Base-by-base conservation (phyloP, 1,140 invertebrate species). In the Parasteatoda tepidariorum region DNA sequence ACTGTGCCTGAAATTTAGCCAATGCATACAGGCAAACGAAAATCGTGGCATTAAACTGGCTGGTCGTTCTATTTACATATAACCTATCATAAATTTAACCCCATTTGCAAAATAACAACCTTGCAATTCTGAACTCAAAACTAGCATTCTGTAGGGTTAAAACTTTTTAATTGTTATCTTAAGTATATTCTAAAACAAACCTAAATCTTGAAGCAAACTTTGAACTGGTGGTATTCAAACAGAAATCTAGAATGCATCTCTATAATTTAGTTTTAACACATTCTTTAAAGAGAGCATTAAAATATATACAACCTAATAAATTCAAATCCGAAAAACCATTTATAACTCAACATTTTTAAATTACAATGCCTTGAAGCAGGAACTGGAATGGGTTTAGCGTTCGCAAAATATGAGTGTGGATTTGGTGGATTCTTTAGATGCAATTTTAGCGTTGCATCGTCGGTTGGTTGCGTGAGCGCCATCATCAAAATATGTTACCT, bases 401-500 rank as follows among this genome's bases (percentile, higher is more conserved):
- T 59, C 18, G 38, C 9, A 48, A 48, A 9, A 48, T 48, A 48
- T 13, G 38, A 48, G 18, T 48, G 38, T 48, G 38, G 38, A 48
- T 48, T 9, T 18, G 38, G 9, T 48, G 38, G 38, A 13, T 48
- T 48, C 38, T 48, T 48, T 48, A 4, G 18, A 48, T 48, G 38
- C 38, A 48, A 13, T 48, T 48, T 18, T 9, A 13, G 38, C 38
- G 38, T 9, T 9, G 38, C 9, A 30, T 64, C 13, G 13, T 33
- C 11, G 31, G 48, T 55, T 34, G 0, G 30, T 74, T 31, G 71
- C 55, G 71, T 74, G 71, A 74, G 71, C 26, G 38, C 24, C 18
- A 34, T 48, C 71, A 74, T 74, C 71, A 74, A 61, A 34, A 38
- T 68, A 24, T 34, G 34, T 68, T 68, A 68, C 26, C 34, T 34